Base-by-base conservation (phyloP, 1,140 invertebrate genomes). In the Bombus difficillimus region DNA sequence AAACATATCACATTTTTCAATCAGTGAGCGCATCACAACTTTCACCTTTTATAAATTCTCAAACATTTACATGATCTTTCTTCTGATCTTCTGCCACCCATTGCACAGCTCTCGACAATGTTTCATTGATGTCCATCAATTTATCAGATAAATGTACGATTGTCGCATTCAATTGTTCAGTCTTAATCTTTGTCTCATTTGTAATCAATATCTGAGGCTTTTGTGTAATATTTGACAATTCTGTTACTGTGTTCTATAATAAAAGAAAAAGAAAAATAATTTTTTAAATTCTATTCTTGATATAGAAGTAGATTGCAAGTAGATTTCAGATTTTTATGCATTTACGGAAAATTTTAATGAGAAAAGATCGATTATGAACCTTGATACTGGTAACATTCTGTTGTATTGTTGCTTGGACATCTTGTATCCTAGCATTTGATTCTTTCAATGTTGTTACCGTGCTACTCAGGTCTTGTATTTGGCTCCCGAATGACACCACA, bases 401-500 rank as follows among this genome's bases (percentile, higher is more conserved):
- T 74, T 92, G 87, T 74, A 96, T 86, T 43, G 81, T 86, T 15
- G 92, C 92, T 81, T 95, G 94, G n/a, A 85, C 86, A 83, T 94
- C 91, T 78, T 95, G 92, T 32, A 95, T 73, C 66, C 91, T 93
- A 6, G 84, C 75, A 39, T 94, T 94, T 15, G 92, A 93, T n/a
- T 93, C 93, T 78, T 95, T 95, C 34, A 95, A 86, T 2, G 86
- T 92, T 0, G 92, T 88, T 8, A 95, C 93, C 1, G 93, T 95
- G 0, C 91, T 88, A 53, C 91, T 89, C 34, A 96, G 89, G 85
- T 96, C 96, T 57, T 92, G 87, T 84, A 96, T 95, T 87, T 95
- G 95, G 81, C 96, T 96, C 5, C 96, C 96, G 81, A 97, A 95
- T 62, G 95, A 94, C 8, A 95, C 96, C 10, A 97, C 96, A 81